Evolutionary conservation across 2,113 vertebrate species (phyloP), one percentile per base, ranked within the genome.

Genomic region (Halcyon malimbica): DNA sequence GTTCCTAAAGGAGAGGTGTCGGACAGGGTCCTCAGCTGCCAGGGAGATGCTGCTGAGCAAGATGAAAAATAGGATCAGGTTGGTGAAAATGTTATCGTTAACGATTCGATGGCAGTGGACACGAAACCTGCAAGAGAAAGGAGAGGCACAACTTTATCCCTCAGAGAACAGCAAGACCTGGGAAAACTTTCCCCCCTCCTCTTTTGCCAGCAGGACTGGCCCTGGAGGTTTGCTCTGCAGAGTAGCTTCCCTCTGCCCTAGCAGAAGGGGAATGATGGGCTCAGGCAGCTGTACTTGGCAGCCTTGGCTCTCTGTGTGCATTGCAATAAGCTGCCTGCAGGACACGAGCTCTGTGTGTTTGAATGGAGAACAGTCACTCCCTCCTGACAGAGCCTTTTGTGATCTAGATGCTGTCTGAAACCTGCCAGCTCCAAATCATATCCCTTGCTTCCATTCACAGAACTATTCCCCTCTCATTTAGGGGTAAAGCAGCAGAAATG

Each of bases 11-110:
- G 99, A 99, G 94, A 98, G 97, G 81, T 99, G 99, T 85, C 98
- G 97, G 62, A 99, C 99, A 0, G 99, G 99, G 93, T 99, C 99
- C 95, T 99, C 99, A 7, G 99, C 99, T 50, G 99, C 99, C 97
- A 99, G 97, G 76, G 99, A 99, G 95, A 99, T 99, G 98, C 99
- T 99, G 98, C 99, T 99, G 96, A 99, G 98, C 98, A 99, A 98
- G 96, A 99, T 99, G 98, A 99, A 99, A 98, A 99, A 99, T 46
- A 99, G 99, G 98, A 99, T 99, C 97, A 99, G 98, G 98, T 99
- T 99, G 98, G 99, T 99, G 98, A 99, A 99, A 98, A 99, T 98
- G 80, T 99, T 99, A 97, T 99, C 99, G 11, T 99, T 99, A 94
- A 99, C 99, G 24, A 99, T 99, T 89, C 98, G 99, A 97, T 99